Conservation (phyloP, 2,113 vertebrate species). For the Daubentonia madagascariensis region DNA sequence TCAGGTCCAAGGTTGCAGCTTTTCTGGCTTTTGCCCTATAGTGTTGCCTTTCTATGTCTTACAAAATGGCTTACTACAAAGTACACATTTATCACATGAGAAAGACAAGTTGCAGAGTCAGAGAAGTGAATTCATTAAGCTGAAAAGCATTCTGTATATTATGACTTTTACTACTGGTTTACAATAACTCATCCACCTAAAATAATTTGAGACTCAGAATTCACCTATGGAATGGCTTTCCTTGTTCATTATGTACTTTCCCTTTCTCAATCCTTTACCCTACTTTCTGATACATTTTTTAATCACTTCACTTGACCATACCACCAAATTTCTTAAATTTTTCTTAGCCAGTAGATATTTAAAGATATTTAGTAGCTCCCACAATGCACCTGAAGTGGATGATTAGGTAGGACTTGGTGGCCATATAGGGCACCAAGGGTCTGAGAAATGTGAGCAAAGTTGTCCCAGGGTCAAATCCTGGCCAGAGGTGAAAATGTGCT, state of each 20-base stretch:
- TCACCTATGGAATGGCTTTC: not conserved
- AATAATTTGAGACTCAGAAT: slow-evolving; percentile 20
- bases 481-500: slow-evolving; percentile 51
- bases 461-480: slow-evolving; percentile 2
- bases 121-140: slow-evolving; percentile 33
- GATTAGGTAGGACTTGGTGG: not conserved
- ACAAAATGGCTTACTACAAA: not conserved
- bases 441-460: not conserved
- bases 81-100: slow-evolving; percentile 1
- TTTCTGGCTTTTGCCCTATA: not conserved
- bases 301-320: not conserved
- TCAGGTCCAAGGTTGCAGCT: not conserved
- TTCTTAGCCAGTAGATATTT: not conserved
- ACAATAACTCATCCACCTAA: slow-evolving; percentile 14
- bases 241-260: not conserved
- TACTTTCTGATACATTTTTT: slow-evolving; percentile 4
- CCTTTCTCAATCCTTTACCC: not conserved
- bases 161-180: slow-evolving; percentile 6
- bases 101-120: not conserved
- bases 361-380: not conserved
- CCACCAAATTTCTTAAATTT: not conserved
- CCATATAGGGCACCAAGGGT: not conserved
- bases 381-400: not conserved
- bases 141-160: slow-evolving; percentile 44
- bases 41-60: slow-evolving; percentile 8